phyloP scores from a whole-genome alignment of 2,888 invertebrate genomes.

The Bimastos eiseni region DNA sequence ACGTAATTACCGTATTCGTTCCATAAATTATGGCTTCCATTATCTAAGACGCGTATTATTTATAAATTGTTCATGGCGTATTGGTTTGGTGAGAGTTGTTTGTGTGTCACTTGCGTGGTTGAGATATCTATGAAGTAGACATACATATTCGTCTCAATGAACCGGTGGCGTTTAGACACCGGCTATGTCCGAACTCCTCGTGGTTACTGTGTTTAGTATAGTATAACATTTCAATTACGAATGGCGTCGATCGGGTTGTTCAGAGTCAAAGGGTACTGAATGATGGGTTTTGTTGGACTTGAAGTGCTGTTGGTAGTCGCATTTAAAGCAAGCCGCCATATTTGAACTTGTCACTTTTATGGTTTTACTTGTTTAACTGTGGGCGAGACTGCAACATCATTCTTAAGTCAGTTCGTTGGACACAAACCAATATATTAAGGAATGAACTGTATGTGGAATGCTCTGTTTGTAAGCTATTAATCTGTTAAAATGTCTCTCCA shows the following conservation, averaged over 20 bases:
- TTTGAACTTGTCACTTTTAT: not conserved
- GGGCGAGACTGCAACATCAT: not conserved
- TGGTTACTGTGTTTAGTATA: not conserved
- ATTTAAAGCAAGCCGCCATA: not conserved
- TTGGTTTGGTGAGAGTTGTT: not conserved
- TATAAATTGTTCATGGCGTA: not conserved
- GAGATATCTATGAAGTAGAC: not conserved
- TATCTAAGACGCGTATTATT: not conserved
- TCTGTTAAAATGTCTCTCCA: too few species aligned
- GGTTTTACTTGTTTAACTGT: not conserved
- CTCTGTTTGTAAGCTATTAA: too few species aligned
- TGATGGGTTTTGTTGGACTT: not conserved
- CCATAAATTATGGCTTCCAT: not conserved
- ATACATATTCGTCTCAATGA: not conserved
- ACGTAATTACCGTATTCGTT: not conserved
- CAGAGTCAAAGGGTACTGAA: slow-evolving; percentile 9
- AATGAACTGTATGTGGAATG: too few species aligned
- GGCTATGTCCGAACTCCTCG: slow-evolving; percentile 8
- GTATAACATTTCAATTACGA: not conserved
- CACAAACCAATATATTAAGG: too few species aligned
- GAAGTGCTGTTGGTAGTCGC: not conserved
- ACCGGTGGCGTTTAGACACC: slow-evolving; percentile 5
- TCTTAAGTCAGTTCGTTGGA: too few species aligned
- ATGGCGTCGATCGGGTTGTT: not conserved
- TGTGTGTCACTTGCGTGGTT: not conserved